Evolutionary conservation across 1,140 invertebrate species (phyloP), one percentile per base, ranked within the genome.

Genomic region (Drosophila nannoptera): DNA sequence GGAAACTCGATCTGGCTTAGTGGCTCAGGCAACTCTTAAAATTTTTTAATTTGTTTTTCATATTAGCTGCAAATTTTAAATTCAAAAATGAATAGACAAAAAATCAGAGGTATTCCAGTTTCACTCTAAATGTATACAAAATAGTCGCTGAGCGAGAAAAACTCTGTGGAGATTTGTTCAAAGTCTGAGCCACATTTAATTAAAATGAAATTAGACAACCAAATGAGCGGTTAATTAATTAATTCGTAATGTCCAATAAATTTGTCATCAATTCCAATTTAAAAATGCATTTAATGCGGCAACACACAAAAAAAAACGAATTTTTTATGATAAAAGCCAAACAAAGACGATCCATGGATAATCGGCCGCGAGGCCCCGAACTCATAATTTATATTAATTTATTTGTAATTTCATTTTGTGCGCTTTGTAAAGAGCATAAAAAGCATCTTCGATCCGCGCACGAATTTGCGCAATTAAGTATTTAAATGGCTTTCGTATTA

Each of bases 201-300:
- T 63, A 82, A 83, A 71, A 50, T 31, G 22, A 68, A 75, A 82
- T 81, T 82, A 78, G 63, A 63, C 45, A 75, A 75, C 66, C 72
- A 83, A 82, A 83, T 65, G 61, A 78, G 64, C 43, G 45, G 63
- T 61, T 78, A 83, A 82, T 75, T 82, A 83, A 78, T 78, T 78
- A 75, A 78, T 82, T 83, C 58, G 78, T 61, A 66, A 84, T 78
- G 64, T 76, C 46, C 46, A 71, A 82, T 83, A 75, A 69, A 84
- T 75, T 72, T 63, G 71, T 72, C 78, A 82, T 83, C 61, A 83
- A 64, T 83, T 75, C 72, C 55, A 77, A 71, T 81, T 70, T 54
- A 43, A 12, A 56, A 48, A 14, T 8, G 11, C 42, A 59, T 59
- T 45, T 46, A 46, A 46, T 46, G 8, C 6, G 11, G 53, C 54